Base-by-base conservation (phyloP, 1,140 invertebrate species). In the Pseudomyrmex gracilis region DNA sequence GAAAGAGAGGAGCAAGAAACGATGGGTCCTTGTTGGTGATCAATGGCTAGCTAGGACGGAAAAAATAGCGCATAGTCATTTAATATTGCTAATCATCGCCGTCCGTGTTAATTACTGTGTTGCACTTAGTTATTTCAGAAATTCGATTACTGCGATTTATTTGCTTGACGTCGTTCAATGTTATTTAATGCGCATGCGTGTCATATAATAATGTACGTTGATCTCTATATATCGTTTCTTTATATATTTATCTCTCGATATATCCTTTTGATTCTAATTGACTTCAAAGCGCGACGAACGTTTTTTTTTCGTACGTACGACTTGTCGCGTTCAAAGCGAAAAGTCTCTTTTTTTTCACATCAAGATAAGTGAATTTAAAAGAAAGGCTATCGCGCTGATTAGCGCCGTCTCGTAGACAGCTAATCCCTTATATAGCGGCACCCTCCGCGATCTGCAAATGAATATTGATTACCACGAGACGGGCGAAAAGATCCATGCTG, bases 401-500 rank as follows among this genome's bases (percentile, higher is more conserved):
- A 89, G 70, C 85, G 83, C 49, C 34, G 78, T 87, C 83, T 76
- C 82, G 76, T 84, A 82, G 85, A 87, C 85, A 68, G 76, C 80
- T 89, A 87, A 90, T 89, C 83, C 82, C 83, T 80, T 53, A 70
- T 34, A 34, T 34, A 66, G 60, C 47, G 66, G 78, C 85, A 70
- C 78, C 83, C 88, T 88, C 47, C 60, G 64, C 73, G 73, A 68
- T n/a, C 76, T 88, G 84, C 89, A 92, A 92, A 93, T 93, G 90
- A 92, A 92, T 93, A 93, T 93, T 92, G 92, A 93, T 93, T 77
- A 92, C 86, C 88, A 82, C 43, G 53, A 82, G 64, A 82, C 43
- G 53, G 80, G 64, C 24, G 60, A 60, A 74, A 64, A 86, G 87
- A 84, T 85, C 55, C 85, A 34, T 34, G 84, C 49, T 49, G 61